Conservation (phyloP, 2,113 vertebrate genomes). For the Turdus rufiventris region DNA sequence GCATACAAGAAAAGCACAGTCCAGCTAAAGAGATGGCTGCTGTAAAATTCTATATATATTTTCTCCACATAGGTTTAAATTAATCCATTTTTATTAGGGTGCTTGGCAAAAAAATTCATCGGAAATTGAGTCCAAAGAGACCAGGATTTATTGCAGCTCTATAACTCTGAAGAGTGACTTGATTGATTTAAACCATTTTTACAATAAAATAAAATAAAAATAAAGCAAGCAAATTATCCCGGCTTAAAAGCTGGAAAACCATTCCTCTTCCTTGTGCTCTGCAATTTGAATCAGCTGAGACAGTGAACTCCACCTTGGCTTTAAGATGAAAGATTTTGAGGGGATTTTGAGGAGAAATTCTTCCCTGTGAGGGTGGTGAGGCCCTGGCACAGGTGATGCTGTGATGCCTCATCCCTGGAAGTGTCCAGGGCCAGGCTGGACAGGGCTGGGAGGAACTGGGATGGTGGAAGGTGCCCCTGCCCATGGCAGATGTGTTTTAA, state of each 20-base stretch:
- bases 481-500: background rate
- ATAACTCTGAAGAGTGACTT: background rate
- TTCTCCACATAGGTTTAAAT: background rate
- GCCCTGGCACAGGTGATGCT: background rate
- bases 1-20: background rate
- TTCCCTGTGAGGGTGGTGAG: background rate
- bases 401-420: background rate
- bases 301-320: background rate
- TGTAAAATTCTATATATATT: conserved; percentile 9
- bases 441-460: background rate
- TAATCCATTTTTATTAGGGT: conserved; percentile 34
- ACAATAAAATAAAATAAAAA: background rate
- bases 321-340: background rate
- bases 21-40: conserved; percentile 1
- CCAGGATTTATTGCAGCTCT: conserved; percentile 6
- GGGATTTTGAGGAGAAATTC: background rate
- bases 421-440: background rate
- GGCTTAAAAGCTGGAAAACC: conserved; percentile 13
- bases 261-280: background rate
- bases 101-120: conserved; percentile 25
- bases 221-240: conserved; percentile 4
- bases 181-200: conserved; percentile 31
- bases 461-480: background rate
- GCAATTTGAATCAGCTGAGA: background rate
- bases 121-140: background rate